Evolutionary conservation across 2,888 invertebrate species (phyloP).

Genomic region (Eupithecia abbreviata): DNA sequence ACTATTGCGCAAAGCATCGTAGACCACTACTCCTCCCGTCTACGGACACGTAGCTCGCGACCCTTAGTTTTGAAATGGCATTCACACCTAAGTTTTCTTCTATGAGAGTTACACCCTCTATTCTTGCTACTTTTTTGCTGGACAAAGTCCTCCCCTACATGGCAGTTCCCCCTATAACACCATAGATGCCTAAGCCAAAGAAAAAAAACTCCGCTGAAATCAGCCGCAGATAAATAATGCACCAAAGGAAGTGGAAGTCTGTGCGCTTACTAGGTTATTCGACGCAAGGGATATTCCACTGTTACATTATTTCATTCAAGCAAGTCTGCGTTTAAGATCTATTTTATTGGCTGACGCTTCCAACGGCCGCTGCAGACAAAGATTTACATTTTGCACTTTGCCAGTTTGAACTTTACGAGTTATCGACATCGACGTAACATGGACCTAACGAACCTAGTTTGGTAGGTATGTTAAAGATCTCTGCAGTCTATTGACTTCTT

Average conservation of each 20-base stretch:
- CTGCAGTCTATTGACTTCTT: not conserved
- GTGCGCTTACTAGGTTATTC: not conserved
- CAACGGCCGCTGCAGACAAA: conserved; percentile 17
- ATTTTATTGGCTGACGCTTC: conserved; percentile 15
- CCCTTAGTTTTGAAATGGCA: too few relatives aligned
- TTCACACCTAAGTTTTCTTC: too few relatives aligned
- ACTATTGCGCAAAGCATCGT: too few relatives aligned
- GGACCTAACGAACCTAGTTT: not conserved
- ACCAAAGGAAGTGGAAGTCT: not conserved
- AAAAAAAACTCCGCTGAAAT: not conserved
- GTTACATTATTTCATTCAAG: conserved; percentile 6
- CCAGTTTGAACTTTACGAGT: not conserved
- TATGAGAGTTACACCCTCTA: too few relatives aligned
- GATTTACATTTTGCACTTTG: conserved; percentile 26
- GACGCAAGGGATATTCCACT: not conserved
- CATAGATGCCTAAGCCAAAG: not conserved
- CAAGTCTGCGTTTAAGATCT: conserved; percentile 2
- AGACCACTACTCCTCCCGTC: too few relatives aligned
- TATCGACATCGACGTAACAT: not conserved
- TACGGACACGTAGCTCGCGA: too few relatives aligned
- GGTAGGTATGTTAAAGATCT: not conserved
- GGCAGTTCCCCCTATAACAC: too few relatives aligned
- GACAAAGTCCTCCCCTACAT: too few relatives aligned
- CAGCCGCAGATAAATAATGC: not conserved
- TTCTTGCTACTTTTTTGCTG: too few relatives aligned